Conservation (phyloP, 2,888 invertebrate species). For the Copidosoma aretas region DNA sequence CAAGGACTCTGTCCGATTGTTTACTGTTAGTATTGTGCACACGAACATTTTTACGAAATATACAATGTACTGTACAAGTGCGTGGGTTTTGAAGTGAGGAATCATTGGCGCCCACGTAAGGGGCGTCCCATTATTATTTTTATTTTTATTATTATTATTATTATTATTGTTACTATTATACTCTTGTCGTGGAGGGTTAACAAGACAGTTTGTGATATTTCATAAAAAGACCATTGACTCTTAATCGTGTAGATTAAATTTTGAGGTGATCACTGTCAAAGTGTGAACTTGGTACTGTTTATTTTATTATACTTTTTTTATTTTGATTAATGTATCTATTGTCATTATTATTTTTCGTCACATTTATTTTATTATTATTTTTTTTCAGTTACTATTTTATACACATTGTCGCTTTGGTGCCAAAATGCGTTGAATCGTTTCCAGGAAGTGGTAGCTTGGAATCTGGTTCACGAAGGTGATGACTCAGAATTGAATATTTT, state of each 20-base stretch:
- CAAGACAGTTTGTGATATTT: conserved; percentile 47
- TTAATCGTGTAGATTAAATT: neutral
- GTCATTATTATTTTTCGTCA: conserved; percentile 23
- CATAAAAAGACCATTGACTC: conserved; percentile 10
- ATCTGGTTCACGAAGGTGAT: too few species aligned
- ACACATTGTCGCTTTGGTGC: neutral
- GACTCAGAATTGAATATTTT: too few species aligned
- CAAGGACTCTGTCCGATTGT: too few species aligned
- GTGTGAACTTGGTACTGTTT: conserved; percentile 48
- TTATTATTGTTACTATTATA: neutral
- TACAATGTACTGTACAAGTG: neutral
- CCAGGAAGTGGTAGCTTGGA: too few species aligned
- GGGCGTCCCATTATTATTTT: neutral
- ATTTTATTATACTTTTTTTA: conserved; percentile 52
- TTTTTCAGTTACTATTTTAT: neutral
- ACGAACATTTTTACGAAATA: conserved; percentile 2
- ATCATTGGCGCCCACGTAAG: conserved; percentile 3
- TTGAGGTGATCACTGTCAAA: conserved; percentile 37
- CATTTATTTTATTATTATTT: conserved; percentile 42
- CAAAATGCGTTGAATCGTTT: too few species aligned
- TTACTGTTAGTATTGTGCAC: conserved; percentile 4
- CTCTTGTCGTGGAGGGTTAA: conserved; percentile 33
- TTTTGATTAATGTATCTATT: conserved; percentile 37
- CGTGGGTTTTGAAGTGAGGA: neutral
- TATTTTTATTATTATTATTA: neutral